phyloP scores from a whole-genome alignment of 2,797 vertebrate genomes.

The Babyrousa celebensis region DNA sequence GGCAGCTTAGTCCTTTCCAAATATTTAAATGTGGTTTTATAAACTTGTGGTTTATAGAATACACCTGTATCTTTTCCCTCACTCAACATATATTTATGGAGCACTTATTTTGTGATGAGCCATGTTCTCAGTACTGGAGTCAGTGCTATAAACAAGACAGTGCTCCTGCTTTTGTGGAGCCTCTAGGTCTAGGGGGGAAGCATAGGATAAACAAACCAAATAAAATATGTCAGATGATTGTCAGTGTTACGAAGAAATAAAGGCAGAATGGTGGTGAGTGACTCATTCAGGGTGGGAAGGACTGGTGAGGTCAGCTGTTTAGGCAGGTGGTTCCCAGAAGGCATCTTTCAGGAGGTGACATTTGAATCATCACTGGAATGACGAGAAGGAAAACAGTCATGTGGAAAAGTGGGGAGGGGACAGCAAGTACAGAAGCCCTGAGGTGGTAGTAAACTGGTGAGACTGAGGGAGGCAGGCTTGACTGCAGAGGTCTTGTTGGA shows the following conservation, averaged over 20 bases:
- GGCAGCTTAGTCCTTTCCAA: constrained; percentile 32
- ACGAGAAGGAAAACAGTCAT: not conserved
- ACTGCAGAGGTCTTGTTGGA: not conserved
- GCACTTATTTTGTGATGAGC: constrained; percentile 4
- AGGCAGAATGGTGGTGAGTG: not conserved
- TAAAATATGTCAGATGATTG: not conserved
- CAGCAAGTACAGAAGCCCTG: not conserved
- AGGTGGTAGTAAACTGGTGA: not conserved
- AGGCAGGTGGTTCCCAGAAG: not conserved
- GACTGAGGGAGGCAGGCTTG: not conserved
- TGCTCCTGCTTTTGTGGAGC: not conserved
- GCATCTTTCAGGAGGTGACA: not conserved
- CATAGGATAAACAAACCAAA: not conserved
- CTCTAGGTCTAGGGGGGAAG: not conserved
- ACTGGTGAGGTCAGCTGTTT: not conserved
- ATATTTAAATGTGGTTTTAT: not conserved
- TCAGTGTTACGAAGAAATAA: not conserved
- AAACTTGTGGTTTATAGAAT: constrained; percentile 12
- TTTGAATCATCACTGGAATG: not conserved
- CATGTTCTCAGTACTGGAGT: not conserved
- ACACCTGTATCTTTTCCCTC: not conserved
- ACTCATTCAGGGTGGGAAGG: not conserved
- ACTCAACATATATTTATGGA: not conserved
- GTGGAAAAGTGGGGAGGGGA: not conserved
- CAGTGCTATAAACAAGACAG: not conserved